Evolutionary conservation across 2,888 invertebrate species (phyloP).

Genomic region (Lithophane ornitopus): DNA sequence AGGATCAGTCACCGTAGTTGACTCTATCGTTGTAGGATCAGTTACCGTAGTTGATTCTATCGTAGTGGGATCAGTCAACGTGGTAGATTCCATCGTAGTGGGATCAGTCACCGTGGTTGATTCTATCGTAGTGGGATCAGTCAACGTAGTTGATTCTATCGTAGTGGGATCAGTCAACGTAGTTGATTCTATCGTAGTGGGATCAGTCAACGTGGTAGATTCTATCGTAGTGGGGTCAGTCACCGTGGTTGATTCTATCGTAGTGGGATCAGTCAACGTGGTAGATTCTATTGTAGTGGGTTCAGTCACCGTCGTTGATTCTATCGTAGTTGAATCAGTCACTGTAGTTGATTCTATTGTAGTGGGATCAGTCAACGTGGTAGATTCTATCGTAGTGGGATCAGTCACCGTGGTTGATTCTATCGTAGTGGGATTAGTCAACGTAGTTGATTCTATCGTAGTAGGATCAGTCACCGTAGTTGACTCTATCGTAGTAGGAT

Average conservation of each 20-base stretch:
- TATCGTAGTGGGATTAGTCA: background rate
- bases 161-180: background rate
- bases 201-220: background rate
- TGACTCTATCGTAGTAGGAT: background rate
- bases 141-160: background rate
- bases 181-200: background rate
- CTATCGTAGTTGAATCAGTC: background rate
- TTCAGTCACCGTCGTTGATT: constrained; percentile 1
- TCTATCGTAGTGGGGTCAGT: background rate
- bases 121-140: constrained; percentile 5
- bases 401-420: constrained; percentile 2
- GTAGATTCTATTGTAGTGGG: background rate
- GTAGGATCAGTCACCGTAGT: background rate
- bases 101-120: constrained; percentile 8
- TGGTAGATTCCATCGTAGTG: constrained; percentile 9
- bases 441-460: background rate
- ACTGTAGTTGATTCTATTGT: background rate
- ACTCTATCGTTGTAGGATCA: background rate
- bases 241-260: constrained; percentile 1
- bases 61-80: background rate
- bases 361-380: background rate
- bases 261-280: background rate
- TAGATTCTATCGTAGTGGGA: background rate
- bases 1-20: background rate
- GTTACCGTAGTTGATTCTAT: background rate